Evolutionary conservation across 2,113 vertebrate genomes (phyloP), one percentile per base, ranked within the genome.

Genomic region (Crypturellus undulatus): DNA sequence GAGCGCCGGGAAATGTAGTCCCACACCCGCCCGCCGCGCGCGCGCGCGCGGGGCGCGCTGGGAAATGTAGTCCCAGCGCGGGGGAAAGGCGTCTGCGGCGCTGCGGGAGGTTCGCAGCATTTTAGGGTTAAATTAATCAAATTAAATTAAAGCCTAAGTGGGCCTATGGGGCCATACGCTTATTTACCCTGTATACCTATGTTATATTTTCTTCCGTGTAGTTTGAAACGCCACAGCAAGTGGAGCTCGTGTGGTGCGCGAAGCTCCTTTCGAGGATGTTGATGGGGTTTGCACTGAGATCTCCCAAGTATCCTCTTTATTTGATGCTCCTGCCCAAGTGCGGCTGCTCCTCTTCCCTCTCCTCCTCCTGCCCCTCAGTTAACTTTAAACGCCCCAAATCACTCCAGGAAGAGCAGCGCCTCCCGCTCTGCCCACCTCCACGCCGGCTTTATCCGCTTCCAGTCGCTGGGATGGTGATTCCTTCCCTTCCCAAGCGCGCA

Each of bases 1-100:
- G 63, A 80, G 17, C 72, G 71, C 62, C 6, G 93, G 92, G 76
- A 83, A 42, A 67, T 47, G 81, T 5, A 77, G 87, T 77, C 78
- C 17, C 10, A 6, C n/a, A 32, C 82, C 42, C 25, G n/a, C n/a
- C n/a, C n/a, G n/a, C n/a, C n/a, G n/a, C n/a, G n/a, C n/a, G 26
- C 43, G 84, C 36, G 12, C 22, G 56, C 38, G 34, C 34, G 8
- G 65, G 78, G 3, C 59, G 80, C 71, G 71, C 62, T 7, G 93
- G 92, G 76, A 83, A 38, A 67, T 52, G 80, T 5, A 77, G 87
- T 77, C 77, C 17, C 38, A 47, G 45, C 17, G 45, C 17, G 42
- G 45, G 17, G 45, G 45, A 9, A 19, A 19, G 17, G 47, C 4
- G 43, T 12, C 18, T 59, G 69, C 28, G 34, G 52, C n/a, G 9